Evolutionary conservation across 2,888 invertebrate genomes (phyloP).

Genomic region (Choristoneura rosaceana): DNA sequence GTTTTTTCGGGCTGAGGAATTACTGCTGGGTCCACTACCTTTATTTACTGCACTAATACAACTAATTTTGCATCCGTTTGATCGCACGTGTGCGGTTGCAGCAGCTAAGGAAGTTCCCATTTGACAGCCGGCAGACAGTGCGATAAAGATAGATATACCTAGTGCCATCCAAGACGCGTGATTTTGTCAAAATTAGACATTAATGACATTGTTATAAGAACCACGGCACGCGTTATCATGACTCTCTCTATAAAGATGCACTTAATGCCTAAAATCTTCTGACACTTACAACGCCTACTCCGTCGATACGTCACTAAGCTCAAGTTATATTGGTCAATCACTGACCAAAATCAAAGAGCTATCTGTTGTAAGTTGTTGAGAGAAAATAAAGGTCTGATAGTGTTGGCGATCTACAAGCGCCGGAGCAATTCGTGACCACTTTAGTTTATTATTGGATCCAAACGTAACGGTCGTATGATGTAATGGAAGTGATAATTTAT

Average conservation of each 20-base stretch:
- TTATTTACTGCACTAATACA: too few relatives aligned
- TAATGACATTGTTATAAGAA: too few relatives aligned
- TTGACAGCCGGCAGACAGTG: too few relatives aligned
- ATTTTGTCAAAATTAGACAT: too few relatives aligned
- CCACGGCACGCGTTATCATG: too few relatives aligned
- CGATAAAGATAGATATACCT: too few relatives aligned
- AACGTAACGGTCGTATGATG: slow-evolving; percentile 13
- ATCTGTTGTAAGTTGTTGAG: not conserved
- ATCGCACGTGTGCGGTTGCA: too few relatives aligned
- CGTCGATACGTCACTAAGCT: not conserved
- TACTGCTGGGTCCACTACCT: too few relatives aligned
- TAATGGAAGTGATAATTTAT: slow-evolving; percentile 3
- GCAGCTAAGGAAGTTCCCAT: too few relatives aligned
- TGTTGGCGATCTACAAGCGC: not conserved
- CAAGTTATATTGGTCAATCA: not conserved
- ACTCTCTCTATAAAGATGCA: not conserved
- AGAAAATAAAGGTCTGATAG: not conserved
- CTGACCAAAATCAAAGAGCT: not conserved
- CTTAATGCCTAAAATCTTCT: not conserved
- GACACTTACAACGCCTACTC: not conserved
- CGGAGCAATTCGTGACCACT: not conserved
- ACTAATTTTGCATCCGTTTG: too few relatives aligned
- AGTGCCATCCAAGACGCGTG: too few relatives aligned
- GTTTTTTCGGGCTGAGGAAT: too few relatives aligned
- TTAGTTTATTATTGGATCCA: slow-evolving; percentile 11